Percentiles rank a stretch among this genome's conserved stretches.
These are phyloP conservation scores for Acrobasis consociella DNA, from an alignment of 2,888 invertebrate species.

Conservation along the genomic window DNA sequence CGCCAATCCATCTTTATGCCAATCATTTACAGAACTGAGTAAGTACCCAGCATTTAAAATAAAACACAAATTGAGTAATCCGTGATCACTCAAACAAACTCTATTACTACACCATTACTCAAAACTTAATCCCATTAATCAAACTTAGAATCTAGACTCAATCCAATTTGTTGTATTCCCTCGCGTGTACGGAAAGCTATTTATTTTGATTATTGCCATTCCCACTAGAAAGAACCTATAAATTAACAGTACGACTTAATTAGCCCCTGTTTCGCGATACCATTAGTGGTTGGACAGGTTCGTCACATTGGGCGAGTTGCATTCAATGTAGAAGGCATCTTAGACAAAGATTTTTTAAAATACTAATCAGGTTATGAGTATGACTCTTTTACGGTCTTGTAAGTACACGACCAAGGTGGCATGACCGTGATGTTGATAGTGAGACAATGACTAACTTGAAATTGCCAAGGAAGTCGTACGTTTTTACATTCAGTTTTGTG, in stretches of 20 bases:
- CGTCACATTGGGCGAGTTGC: not conserved
- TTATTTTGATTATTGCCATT: slow-evolving; percentile 78
- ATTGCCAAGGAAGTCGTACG: no score
- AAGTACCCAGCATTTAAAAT: no score
- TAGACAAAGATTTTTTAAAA: no score
- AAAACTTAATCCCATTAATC: slow-evolving; percentile 25
- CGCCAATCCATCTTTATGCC: not conserved
- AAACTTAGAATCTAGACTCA: slow-evolving; percentile 47
- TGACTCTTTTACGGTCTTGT: no score
- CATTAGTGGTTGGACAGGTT: slow-evolving; percentile 71
- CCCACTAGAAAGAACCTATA: slow-evolving; percentile 71
- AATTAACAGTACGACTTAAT: slow-evolving; percentile 79
- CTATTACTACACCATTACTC: slow-evolving; percentile 15
- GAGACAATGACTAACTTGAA: no score
- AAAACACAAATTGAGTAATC: not conserved
- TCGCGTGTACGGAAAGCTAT: slow-evolving; percentile 75
- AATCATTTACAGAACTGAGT: not conserved
- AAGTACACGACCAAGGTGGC: no score
- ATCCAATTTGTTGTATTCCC: slow-evolving; percentile 72
- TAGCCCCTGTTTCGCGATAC: slow-evolving; percentile 73
- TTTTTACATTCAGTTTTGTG: no score
- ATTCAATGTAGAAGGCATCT: no score
- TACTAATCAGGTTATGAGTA: no score
- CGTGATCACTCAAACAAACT: slow-evolving; percentile 6
- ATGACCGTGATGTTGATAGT: no score